These are phyloP conservation scores for Xerus inauris DNA, from an alignment of 2,113 vertebrate species.

Conservation along the genomic window DNA sequence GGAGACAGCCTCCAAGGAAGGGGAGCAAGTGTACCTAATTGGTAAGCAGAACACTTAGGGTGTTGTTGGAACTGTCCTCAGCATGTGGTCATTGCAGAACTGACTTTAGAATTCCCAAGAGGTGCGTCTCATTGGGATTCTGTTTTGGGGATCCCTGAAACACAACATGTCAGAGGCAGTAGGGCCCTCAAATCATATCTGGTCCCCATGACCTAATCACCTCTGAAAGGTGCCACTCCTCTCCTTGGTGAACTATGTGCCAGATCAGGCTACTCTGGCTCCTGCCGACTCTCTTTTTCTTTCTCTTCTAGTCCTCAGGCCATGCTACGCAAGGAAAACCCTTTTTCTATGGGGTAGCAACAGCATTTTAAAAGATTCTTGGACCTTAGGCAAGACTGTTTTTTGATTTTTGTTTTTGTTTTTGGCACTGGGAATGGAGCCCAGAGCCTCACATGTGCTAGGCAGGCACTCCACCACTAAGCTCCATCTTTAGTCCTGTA, in stretches of 20 bases:
- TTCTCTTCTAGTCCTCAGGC: not conserved
- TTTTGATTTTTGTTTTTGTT: too few relatives aligned
- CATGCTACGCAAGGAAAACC: not conserved
- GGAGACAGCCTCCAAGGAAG: constrained; percentile 81
- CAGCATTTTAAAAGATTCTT: not conserved
- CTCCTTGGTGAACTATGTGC: not conserved
- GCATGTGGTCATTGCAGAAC: not conserved
- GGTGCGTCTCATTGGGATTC: not conserved
- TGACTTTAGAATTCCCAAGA: not conserved
- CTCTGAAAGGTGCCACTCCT: not conserved
- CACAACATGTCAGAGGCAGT: not conserved
- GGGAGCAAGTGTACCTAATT: constrained; percentile 87
- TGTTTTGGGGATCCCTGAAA: not conserved
- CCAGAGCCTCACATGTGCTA: too few relatives aligned
- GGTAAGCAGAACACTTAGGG: constrained; percentile 87
- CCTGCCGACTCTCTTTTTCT: not conserved
- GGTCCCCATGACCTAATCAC: not conserved
- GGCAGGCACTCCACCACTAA: too few relatives aligned
- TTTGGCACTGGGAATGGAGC: too few relatives aligned
- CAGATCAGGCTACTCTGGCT: not conserved
- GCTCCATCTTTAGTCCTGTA: too few relatives aligned
- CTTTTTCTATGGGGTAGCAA: not conserved
- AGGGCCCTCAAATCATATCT: not conserved
- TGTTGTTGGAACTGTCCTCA: not conserved
- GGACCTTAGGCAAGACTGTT: not conserved